phyloP scores from a whole-genome alignment of 2,888 invertebrate genomes.

The Trichogramma evanescens region DNA sequence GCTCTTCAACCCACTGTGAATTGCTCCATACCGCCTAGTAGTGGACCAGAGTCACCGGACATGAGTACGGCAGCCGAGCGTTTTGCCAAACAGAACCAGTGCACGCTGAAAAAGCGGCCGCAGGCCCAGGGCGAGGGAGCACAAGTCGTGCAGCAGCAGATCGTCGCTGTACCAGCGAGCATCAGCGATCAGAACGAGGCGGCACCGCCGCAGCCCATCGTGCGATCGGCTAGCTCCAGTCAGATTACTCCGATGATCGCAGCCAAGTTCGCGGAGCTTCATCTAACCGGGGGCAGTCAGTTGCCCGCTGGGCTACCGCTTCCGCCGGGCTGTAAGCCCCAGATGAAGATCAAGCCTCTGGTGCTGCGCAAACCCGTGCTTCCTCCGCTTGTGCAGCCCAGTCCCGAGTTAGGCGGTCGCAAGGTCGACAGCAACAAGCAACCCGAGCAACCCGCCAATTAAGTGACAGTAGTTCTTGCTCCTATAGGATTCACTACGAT shows the following conservation, averaged over 20 bases:
- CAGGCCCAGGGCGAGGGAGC: conserved; percentile 26
- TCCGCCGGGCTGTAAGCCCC: conserved; percentile 52
- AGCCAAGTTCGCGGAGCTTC: conserved; percentile 60
- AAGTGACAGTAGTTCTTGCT: no score
- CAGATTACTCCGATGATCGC: conserved; percentile 55
- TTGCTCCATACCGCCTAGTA: conserved; percentile 40
- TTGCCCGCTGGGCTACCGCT: conserved; percentile 45
- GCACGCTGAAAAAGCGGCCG: conserved; percentile 61
- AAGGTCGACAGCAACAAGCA: conserved; percentile 38
- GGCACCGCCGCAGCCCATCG: conserved; percentile 21
- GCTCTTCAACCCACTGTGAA: conserved; percentile 32
- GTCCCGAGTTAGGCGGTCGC: conserved; percentile 40
- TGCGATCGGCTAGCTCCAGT: conserved; percentile 39
- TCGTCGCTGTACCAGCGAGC: background rate
- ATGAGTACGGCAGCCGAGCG: conserved; percentile 70
- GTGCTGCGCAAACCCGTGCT: conserved; percentile 65
- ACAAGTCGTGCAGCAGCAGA: background rate
- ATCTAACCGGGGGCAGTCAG: conserved; percentile 55
- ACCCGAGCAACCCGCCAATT: no score
- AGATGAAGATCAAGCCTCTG: conserved; percentile 73
- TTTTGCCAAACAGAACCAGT: conserved; percentile 73
- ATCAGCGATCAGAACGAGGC: background rate
- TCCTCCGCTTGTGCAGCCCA: conserved; percentile 49
- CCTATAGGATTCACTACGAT: no score
- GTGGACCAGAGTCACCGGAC: conserved; percentile 54